phyloP scores from a whole-genome alignment of 1,140 invertebrate genomes.

The Eupristina koningsbergeri region DNA sequence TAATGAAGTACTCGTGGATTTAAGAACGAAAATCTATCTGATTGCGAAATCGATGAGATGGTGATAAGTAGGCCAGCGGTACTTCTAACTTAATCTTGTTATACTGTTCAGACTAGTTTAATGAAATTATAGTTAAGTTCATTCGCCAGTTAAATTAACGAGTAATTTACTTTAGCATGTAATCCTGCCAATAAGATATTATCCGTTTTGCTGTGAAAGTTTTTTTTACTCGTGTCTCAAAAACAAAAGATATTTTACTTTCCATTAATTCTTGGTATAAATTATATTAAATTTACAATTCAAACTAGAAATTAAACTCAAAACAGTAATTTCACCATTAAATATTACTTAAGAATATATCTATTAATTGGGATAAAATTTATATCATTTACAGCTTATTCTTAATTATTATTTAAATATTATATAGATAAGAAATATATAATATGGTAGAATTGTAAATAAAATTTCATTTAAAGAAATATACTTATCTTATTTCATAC shows the following conservation, averaged over 20 bases:
- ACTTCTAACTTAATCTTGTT: slow-evolving; percentile 44
- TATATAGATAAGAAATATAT: no score
- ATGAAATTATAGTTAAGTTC: slow-evolving; percentile 44
- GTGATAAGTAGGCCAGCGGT: slow-evolving; percentile 42
- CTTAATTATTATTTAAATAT: no score
- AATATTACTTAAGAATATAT: no score
- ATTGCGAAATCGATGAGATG: slow-evolving; percentile 27
- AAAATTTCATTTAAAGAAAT: no score
- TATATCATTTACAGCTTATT: no score
- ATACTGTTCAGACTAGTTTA: slow-evolving; percentile 46
- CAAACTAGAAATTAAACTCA: no score
- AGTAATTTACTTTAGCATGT: slow-evolving; percentile 41
- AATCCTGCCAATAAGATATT: slow-evolving; percentile 32
- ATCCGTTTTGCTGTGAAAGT: background rate
- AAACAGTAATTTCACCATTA: no score
- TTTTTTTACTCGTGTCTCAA: background rate
- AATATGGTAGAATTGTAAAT: no score
- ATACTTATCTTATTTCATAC: no score
- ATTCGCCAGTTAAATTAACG: slow-evolving; percentile 39
- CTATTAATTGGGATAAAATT: no score
- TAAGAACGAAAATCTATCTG: background rate
- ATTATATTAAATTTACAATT: no score
- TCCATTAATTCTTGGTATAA: no score
- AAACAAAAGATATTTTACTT: background rate
- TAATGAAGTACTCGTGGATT: background rate